phyloP scores from a whole-genome alignment of 1,140 invertebrate genomes.

The Drosophila jambulina region DNA sequence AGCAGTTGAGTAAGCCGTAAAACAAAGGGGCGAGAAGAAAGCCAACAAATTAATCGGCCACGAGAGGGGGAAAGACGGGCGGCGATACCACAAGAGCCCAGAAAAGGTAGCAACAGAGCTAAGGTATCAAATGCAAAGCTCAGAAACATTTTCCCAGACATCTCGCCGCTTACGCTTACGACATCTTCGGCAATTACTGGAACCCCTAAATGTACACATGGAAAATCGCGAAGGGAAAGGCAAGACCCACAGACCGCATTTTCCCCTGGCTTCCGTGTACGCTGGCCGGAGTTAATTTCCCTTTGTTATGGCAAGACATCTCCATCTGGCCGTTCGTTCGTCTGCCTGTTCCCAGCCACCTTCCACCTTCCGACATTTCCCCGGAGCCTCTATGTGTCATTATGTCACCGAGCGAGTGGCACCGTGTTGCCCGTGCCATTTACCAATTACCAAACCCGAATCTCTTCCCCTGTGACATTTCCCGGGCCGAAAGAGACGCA shows the following conservation, averaged over 20 bases:
- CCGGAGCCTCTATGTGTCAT: slow-evolving; percentile 45
- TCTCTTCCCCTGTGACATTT: slow-evolving; percentile 29
- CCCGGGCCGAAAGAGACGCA: neutral
- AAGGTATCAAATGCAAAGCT: slow-evolving; percentile 2
- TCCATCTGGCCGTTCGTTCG: slow-evolving; percentile 21
- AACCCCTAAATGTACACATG: neutral
- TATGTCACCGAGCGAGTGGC: slow-evolving; percentile 56
- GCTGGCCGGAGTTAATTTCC: slow-evolving; percentile 51
- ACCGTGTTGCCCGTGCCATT: slow-evolving; percentile 6
- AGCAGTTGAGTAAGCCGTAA: slow-evolving; percentile 19
- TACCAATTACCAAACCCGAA: slow-evolving; percentile 20
- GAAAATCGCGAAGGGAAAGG: neutral
- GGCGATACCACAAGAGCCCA: neutral
- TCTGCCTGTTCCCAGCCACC: slow-evolving; percentile 21
- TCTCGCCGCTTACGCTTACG: slow-evolving; percentile 50
- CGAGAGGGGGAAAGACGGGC: neutral
- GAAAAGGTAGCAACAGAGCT: slow-evolving; percentile 1
- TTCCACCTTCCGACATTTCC: slow-evolving; percentile 7
- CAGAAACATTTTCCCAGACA: slow-evolving; percentile 60
- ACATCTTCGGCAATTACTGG: slow-evolving; percentile 50
- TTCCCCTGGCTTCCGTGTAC: slow-evolving; percentile 60
- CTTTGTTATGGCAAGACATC: slow-evolving; percentile 45
- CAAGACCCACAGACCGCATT: slow-evolving; percentile 43
- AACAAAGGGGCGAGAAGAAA: slow-evolving; percentile 37
- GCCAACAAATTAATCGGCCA: slow-evolving; percentile 44